Conservation (phyloP, 2,797 vertebrate species). For the Menidia menidia region DNA sequence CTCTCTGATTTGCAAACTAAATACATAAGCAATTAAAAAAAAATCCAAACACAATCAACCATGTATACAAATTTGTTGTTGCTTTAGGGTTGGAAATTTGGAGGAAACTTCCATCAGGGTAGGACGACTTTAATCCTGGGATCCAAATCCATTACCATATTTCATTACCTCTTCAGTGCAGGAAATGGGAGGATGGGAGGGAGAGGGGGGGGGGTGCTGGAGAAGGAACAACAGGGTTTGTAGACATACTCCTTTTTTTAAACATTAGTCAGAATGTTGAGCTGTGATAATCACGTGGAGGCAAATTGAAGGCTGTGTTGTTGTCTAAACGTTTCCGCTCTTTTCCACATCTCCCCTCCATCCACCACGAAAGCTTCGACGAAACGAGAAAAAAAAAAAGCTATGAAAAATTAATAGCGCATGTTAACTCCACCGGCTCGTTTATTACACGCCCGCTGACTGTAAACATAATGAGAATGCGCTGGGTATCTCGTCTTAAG, state of each 20-base stretch:
- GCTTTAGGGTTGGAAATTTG: constrained; percentile 80
- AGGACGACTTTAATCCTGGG: constrained; percentile 79
- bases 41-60: constrained; percentile 80
- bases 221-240: constrained; percentile 24
- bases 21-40: constrained; percentile 82
- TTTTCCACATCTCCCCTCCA: constrained; percentile 43
- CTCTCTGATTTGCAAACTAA: constrained; percentile 81
- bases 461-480: constrained; percentile 84
- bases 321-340: constrained; percentile 56
- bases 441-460: constrained; percentile 83
- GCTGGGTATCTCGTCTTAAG: constrained; percentile 72
- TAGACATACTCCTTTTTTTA: constrained; percentile 56
- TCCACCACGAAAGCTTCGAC: constrained; percentile 62
- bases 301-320: constrained; percentile 66
- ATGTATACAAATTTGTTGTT: constrained; percentile 83
- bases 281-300: constrained; percentile 76
- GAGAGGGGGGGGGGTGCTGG: neutral
- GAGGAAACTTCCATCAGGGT: constrained; percentile 80
- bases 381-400: constrained; percentile 80
- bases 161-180: constrained; percentile 78
- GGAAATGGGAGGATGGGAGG: constrained; percentile 55
- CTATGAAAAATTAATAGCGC: constrained; percentile 84
- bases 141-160: constrained; percentile 79
- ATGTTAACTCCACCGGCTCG: constrained; percentile 82
- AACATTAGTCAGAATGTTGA: constrained; percentile 70